These are phyloP conservation scores for Falco concolor DNA, from an alignment of 2,797 vertebrate species.

Conservation along the genomic window DNA sequence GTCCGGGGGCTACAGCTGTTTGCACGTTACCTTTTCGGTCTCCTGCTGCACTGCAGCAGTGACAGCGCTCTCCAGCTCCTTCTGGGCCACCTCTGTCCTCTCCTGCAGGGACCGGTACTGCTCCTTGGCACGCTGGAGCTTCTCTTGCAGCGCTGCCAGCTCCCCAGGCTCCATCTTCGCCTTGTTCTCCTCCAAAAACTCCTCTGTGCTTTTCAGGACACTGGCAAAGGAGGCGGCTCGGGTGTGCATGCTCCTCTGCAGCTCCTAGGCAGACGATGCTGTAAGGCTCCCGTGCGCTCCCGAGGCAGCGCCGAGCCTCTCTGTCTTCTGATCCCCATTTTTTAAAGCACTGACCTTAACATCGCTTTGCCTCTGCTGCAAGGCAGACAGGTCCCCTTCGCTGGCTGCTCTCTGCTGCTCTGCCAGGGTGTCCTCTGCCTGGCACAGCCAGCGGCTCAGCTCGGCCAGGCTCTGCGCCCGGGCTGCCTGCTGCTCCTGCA, in stretches of 20 bases:
- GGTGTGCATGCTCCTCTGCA: conserved; percentile 84
- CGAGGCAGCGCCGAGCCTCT: fast-evolving
- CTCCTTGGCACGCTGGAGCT: conserved; percentile 79
- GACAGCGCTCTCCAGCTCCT: conserved; percentile 83
- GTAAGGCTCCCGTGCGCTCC: fast-evolving
- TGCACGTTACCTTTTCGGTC: conserved; percentile 83
- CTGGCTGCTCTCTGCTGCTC: conserved; percentile 72
- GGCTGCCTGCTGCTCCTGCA: conserved; percentile 88
- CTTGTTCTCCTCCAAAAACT: conserved; percentile 86
- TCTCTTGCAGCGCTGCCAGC: conserved; percentile 60
- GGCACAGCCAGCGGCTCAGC: conserved; percentile 83
- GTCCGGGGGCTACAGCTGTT: neutral
- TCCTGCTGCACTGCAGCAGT: conserved; percentile 86
- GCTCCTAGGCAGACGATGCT: conserved; percentile 68
- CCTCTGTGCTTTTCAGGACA: conserved; percentile 84
- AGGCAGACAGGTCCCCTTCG: conserved; percentile 75
- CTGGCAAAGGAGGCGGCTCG: conserved; percentile 77
- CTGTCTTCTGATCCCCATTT: fast-evolving
- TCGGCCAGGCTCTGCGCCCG: conserved; percentile 86
- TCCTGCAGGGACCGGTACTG: conserved; percentile 83
- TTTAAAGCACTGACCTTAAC: conserved; percentile 78
- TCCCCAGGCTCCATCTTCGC: conserved; percentile 72
- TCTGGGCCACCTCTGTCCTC: conserved; percentile 76
- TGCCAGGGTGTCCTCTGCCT: conserved; percentile 79
- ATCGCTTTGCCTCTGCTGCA: conserved; percentile 84